Evolutionary conservation across 2,113 vertebrate species (phyloP), one percentile per base, ranked within the genome.

Genomic region (Nothocercus nigrocapillus): DNA sequence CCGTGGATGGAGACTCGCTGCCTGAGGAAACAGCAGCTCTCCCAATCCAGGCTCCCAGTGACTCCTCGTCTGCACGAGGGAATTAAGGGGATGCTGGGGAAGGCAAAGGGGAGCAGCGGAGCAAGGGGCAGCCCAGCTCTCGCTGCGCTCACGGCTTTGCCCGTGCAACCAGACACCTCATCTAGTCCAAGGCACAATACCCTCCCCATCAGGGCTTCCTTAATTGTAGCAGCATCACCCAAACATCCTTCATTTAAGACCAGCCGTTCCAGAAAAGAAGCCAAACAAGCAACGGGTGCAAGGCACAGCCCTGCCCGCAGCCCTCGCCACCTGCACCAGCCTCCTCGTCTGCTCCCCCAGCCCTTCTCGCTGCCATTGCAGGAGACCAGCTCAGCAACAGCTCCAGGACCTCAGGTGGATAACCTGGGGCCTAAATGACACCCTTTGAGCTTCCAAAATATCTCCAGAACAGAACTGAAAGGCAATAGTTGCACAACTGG

Each of bases 311-410:
- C 80, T 18, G 16, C 8, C 54, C 15, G 4, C 6, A 15, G 54
- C 28, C 54, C 54, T 56, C 17, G 15, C 54, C 34, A 13, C 6
- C 40, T 6, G 40, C 25, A 14, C 4, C 2, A 0, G 12, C 1
- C 58, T 76, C 53, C 53, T 6, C 20, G 4, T 21, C 51, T 4
- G 0, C 12, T 22, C 25, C 59, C 85, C 32, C 15, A 69, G 5
- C 19, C 44, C 19, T n/a, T 63, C 12, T 58, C 7, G 0, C 67
- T 53, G 56, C 19, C 45, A 58, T 0, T 0, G 19, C 2, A 28
- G 66, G 54, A 3, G 74, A 30, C 0, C 2, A 72, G 27, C 62
- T 47, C 67, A 16, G 7, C 28, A 56, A 30, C 54, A 56, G 28
- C 54, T 30, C 28, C 54, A 30, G 9, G 28, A 17, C 28, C 28